These are phyloP conservation scores for Sebastes steindachneri DNA, from an alignment of 2,797 vertebrate genomes.

Conservation along the genomic window DNA sequence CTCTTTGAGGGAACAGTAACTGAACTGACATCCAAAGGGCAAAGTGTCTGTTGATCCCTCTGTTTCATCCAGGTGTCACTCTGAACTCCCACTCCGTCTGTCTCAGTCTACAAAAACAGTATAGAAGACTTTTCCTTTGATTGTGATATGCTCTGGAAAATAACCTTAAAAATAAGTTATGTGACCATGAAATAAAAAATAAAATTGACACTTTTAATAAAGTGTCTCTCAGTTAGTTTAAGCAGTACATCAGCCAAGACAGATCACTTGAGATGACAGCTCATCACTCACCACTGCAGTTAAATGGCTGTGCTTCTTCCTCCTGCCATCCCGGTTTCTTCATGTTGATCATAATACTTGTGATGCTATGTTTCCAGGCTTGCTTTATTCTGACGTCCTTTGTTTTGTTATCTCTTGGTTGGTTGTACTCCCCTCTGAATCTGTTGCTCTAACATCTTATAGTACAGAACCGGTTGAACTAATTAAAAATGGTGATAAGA, in stretches of 20 bases:
- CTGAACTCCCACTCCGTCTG: neutral
- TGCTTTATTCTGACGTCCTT: neutral
- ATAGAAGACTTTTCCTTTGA: neutral
- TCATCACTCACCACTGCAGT: neutral
- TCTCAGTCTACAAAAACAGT: neutral
- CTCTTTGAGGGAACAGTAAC: constrained; percentile 26
- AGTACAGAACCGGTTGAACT: neutral
- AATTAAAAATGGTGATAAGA: neutral
- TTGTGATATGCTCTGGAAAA: neutral
- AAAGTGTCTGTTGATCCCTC: neutral
- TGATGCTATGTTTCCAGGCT: neutral
- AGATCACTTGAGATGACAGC: neutral
- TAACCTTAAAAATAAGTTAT: neutral
- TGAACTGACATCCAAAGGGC: constrained; percentile 15
- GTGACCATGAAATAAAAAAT: neutral
- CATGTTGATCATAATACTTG: neutral
- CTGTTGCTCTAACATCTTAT: neutral
- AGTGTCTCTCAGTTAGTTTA: neutral
- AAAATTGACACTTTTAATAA: neutral
- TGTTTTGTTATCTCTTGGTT: neutral
- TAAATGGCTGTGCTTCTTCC: neutral
- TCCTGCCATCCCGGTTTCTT: neutral
- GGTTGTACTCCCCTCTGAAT: neutral
- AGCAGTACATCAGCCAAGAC: neutral
- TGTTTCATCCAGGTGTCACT: neutral